Base-by-base conservation (phyloP, 2,888 invertebrate species). In the Polydesmus complanatus region DNA sequence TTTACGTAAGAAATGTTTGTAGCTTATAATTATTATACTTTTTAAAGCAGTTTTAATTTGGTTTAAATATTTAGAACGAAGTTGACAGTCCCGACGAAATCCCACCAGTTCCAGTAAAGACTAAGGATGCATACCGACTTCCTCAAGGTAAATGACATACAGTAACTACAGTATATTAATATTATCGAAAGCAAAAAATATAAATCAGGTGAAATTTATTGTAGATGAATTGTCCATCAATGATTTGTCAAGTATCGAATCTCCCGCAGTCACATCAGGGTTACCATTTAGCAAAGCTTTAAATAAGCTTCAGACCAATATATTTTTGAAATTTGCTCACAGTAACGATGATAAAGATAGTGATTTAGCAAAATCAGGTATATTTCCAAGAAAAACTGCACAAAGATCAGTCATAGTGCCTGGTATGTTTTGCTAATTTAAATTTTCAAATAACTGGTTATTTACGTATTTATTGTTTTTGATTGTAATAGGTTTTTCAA, bases 31-130 rank as follows among this genome's bases (percentile, higher is more conserved):
- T n/a, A n/a, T n/a, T n/a, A n/a, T n/a, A n/a, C n/a, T n/a, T n/a
- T n/a, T n/a, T n/a, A n/a, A n/a, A 37, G 37, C 14, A 37, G 14
- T 14, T 37, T 37, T 37, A 37, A 37, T 37, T 37, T 5, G 37
- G 37, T 37, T 37, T 37, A 8, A 8, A 8, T 37, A 14, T 37
- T 5, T 37, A 37, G 37, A 14, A 14, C 14, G 37, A 8, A 5
- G 5, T 14, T 8, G 37, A 37, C 5, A 27, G 51, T 2, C 26
- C 47, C 22, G 58, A 58, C 21, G 51, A 51, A 51, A 19, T 25
- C 21, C 63, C 63, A n/a, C 63, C 63, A 19, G 63, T 63, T 18
- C 63, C 63, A n/a, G 63, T 51, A 1, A 63, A 63, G 58, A 63
- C 63, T 49, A 58, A 55, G 53, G 63, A 63, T 47, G 63, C 63